These are phyloP conservation scores for Sepiola atlantica DNA, from an alignment of 2,888 invertebrate species.

Conservation along the genomic window DNA sequence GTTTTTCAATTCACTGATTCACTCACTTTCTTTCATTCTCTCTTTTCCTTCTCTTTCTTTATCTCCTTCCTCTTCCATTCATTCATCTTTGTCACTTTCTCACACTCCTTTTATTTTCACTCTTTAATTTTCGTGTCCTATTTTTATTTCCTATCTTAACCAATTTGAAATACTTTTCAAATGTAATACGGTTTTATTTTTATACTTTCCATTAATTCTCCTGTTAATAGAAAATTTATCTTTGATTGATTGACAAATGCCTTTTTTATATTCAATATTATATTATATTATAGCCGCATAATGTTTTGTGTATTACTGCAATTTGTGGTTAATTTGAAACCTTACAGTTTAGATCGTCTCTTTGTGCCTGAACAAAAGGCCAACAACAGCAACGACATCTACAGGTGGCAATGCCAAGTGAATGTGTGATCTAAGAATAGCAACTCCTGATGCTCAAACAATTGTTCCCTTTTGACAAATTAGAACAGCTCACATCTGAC, in stretches of 20 bases:
- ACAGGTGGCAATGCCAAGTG: too few relatives aligned
- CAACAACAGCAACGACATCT: background rate
- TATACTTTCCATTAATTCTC: background rate
- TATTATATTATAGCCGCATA: background rate
- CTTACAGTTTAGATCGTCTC: background rate
- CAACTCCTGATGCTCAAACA: conserved; percentile 10
- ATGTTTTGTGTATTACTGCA: background rate
- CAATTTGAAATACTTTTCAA: background rate
- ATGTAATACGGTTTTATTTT: background rate
- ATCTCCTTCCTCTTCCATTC: background rate
- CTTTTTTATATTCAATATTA: background rate
- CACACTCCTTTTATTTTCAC: too few relatives aligned
- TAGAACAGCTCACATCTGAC: background rate
- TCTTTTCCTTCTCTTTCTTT: background rate
- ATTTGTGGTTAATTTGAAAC: background rate
- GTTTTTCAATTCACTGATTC: background rate
- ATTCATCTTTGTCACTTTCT: background rate
- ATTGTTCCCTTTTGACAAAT: conserved; percentile 9
- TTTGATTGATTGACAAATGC: background rate
- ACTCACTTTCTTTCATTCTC: background rate
- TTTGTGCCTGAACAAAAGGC: background rate
- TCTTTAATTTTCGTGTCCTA: background rate
- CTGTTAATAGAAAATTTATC: background rate
- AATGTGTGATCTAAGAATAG: background rate
- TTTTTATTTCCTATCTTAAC: background rate